A percentile compares a stretch with the other conserved stretches of the same genome.
phyloP scores from a whole-genome alignment of 2,797 vertebrate genomes.

The Cossypha niveicapilla region DNA sequence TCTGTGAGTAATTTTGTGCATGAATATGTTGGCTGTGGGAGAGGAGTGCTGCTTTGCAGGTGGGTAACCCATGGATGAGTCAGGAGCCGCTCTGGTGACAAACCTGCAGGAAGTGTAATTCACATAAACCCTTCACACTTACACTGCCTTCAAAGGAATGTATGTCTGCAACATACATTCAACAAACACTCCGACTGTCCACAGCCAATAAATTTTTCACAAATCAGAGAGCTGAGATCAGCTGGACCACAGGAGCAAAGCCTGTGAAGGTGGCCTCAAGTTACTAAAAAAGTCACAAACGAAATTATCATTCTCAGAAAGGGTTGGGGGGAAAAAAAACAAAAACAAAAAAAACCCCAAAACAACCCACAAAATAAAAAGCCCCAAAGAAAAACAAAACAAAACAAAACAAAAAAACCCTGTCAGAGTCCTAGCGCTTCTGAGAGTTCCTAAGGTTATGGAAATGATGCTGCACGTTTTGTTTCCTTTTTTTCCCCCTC shows the following conservation, averaged over 20 bases:
- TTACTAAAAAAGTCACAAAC: neutral
- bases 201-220: neutral
- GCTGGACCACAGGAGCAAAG: neutral
- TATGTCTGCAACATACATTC: neutral
- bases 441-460: neutral
- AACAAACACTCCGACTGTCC: neutral
- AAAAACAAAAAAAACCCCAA: no score
- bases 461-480: neutral
- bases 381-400: neutral
- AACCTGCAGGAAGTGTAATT: neutral
- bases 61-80: neutral
- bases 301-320: neutral
- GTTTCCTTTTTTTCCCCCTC: neutral
- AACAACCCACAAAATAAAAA: neutral
- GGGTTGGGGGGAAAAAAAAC: accelerated
- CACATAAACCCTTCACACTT: neutral
- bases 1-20: neutral
- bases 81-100: neutral
- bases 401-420: accelerated
- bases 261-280: neutral
- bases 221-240: neutral
- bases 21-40: neutral
- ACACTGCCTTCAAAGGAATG: neutral
- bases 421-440: neutral
- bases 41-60: neutral